Evolutionary conservation across 2,113 vertebrate genomes (phyloP).

Genomic region (Echinops telfairi): DNA sequence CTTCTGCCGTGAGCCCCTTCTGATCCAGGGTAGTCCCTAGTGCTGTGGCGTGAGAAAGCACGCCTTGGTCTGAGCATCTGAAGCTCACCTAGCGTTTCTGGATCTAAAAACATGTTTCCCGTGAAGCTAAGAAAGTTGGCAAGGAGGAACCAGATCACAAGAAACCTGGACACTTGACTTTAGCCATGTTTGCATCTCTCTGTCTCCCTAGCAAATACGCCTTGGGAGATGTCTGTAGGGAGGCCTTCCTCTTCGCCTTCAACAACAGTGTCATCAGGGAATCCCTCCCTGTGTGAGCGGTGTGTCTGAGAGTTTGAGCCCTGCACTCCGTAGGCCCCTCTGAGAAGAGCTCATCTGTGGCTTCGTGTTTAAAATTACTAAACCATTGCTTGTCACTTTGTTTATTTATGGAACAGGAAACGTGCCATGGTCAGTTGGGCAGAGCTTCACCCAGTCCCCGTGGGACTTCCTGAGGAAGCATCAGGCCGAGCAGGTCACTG

Average conservation of each 20-base stretch:
- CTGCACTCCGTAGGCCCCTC: neutral
- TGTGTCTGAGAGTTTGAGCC: neutral
- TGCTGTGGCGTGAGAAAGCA: neutral
- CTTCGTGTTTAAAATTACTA: neutral
- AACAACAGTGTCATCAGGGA: neutral
- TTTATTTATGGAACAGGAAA: conserved; percentile 88
- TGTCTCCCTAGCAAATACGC: no score
- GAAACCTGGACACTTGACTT: no score
- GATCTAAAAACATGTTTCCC: neutral
- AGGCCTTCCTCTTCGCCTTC: no score
- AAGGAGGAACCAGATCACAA: neutral
- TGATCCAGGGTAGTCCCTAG: neutral
- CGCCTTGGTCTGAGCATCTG: neutral
- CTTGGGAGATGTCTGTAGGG: no score
- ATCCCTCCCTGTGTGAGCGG: neutral
- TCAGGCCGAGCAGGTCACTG: conserved; percentile 89
- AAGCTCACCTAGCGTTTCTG: neutral
- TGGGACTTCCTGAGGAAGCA: conserved; percentile 96
- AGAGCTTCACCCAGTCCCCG: conserved; percentile 89
- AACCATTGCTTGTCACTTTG: conserved; percentile 5
- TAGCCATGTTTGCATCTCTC: neutral
- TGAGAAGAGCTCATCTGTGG: neutral
- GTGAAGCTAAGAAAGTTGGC: neutral
- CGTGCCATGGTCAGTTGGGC: conserved; percentile 90
- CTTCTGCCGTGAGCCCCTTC: neutral